Evolutionary conservation across 2,113 vertebrate species (phyloP).

Genomic region (Psittacula cyanocephala): DNA sequence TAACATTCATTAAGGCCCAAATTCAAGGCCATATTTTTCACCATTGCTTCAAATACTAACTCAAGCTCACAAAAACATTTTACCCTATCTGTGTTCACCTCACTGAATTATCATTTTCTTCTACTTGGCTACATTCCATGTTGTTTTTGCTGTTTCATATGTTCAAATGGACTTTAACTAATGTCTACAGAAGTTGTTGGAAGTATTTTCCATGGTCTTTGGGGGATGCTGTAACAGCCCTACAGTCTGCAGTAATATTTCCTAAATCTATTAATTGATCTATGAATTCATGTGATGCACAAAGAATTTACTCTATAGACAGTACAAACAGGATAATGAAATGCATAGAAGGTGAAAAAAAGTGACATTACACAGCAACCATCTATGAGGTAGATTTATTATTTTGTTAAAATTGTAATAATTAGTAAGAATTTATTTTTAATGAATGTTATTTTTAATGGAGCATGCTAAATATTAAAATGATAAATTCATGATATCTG

Average conservation of each 20-base stretch:
- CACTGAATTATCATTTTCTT: background rate
- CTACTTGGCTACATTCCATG: background rate
- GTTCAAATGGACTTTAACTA: background rate
- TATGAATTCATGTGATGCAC: background rate
- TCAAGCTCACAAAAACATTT: background rate
- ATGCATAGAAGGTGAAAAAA: conserved; percentile 7
- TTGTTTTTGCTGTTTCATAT: background rate
- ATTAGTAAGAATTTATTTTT: background rate
- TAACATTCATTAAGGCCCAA: conserved; percentile 87
- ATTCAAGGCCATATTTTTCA: conserved; percentile 79
- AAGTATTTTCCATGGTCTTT: background rate
- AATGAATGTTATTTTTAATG: background rate
- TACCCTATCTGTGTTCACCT: background rate
- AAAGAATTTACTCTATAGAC: background rate
- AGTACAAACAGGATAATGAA: background rate
- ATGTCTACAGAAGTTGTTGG: background rate
- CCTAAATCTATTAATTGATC: background rate
- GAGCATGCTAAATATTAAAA: background rate
- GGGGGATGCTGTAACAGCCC: background rate
- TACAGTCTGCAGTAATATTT: background rate
- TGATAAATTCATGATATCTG: background rate
- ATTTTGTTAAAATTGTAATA: background rate
- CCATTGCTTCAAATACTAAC: conserved; percentile 85
- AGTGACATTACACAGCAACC: background rate
- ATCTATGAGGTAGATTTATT: background rate